Percentiles rank a stretch among this genome's conserved stretches.
Conservation (phyloP, 2,113 vertebrate genomes). For the Vulpes lagopus region DNA sequence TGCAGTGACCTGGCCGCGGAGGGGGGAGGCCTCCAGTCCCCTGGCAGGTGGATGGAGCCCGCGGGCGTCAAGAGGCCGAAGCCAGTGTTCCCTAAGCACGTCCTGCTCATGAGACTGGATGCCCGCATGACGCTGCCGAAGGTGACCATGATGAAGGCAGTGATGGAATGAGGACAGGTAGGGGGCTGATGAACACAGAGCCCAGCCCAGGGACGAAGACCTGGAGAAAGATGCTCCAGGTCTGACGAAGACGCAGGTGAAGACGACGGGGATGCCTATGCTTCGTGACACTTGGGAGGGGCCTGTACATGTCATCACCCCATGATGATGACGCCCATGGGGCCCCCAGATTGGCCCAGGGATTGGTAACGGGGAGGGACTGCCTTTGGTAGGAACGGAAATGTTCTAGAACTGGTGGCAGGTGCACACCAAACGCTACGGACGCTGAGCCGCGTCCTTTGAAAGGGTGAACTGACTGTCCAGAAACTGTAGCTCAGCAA, state of each 20-base stretch:
- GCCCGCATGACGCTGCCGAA: fast-evolving
- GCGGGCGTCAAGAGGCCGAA: fast-evolving
- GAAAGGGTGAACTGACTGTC: too few relatives aligned
- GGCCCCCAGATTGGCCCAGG: neutral
- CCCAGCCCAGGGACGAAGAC: neutral
- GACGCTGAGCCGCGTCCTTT: fast-evolving
- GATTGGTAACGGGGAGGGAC: neutral
- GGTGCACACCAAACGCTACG: fast-evolving
- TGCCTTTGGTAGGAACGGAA: too few relatives aligned
- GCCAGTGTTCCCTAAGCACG: neutral
- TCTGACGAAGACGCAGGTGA: neutral
- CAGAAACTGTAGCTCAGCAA: fast-evolving
- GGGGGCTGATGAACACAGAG: neutral
- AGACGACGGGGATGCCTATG: fast-evolving
- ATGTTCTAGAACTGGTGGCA: neutral
- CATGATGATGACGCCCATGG: fast-evolving
- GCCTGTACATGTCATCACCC: fast-evolving
- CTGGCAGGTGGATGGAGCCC: neutral
- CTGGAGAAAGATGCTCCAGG: too few relatives aligned
- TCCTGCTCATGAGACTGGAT: fast-evolving
- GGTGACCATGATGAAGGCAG: too few relatives aligned
- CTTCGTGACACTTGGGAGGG: fast-evolving
- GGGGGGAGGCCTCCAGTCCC: neutral
- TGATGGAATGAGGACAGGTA: neutral
- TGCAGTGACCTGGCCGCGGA: fast-evolving